Conservation (phyloP, 2,888 invertebrate species). For the Abscondita cerata region DNA sequence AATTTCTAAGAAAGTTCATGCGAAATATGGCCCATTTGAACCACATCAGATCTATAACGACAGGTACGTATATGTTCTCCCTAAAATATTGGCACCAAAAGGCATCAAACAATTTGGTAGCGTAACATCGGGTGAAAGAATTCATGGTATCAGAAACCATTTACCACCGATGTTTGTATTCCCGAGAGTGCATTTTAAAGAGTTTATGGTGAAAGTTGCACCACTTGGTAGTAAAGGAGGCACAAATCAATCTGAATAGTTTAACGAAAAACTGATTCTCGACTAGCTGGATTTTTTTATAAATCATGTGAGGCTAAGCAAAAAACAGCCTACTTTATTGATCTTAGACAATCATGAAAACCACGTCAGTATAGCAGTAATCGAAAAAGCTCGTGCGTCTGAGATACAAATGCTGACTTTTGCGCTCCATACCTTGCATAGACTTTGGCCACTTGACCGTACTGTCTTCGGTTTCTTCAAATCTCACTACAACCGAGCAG, state of each 20-base stretch:
- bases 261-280: conserved; percentile 1
- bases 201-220: conserved; percentile 9
- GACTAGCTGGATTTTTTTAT: conserved; percentile 4
- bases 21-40: not conserved
- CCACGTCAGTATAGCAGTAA: conserved; percentile 8
- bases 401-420: conserved; percentile 12
- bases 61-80: not conserved
- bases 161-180: conserved; percentile 29
- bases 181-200: conserved; percentile 2
- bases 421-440: conserved; percentile 10
- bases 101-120: not conserved
- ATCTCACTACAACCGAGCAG: conserved; percentile 2
- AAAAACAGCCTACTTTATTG: conserved; percentile 6
- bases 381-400: conserved; percentile 12
- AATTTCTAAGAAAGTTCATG: not conserved
- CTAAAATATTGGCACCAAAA: not conserved
- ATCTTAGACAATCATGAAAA: conserved; percentile 12
- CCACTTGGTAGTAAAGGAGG: not conserved
- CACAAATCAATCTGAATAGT: not conserved
- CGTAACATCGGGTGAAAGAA: not conserved
- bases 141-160: conserved; percentile 49
- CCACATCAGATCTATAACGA: not conserved
- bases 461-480: conserved; percentile 16
- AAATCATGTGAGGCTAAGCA: not conserved
- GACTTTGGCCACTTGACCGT: conserved; percentile 17